These are phyloP conservation scores for Cerceris ruficornis DNA, from an alignment of 2,888 invertebrate species.

Conservation along the genomic window DNA sequence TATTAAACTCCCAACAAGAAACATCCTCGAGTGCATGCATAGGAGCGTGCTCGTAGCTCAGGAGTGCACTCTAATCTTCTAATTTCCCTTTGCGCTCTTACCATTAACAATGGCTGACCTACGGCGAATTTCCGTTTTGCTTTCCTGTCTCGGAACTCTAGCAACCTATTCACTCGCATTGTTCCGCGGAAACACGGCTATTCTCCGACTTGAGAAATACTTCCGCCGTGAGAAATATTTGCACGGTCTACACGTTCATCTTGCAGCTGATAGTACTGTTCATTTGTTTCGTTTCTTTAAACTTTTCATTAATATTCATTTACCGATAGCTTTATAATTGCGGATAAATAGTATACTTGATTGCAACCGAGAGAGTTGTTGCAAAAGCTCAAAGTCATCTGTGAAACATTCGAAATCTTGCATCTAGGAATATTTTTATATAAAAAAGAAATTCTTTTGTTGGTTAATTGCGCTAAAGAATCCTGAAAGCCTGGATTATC, in stretches of 20 bases:
- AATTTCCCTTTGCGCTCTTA: conserved; percentile 24
- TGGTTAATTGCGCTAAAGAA: too few species aligned
- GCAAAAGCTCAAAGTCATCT: too few species aligned
- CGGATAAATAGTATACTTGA: too few species aligned
- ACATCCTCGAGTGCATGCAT: conserved; percentile 4
- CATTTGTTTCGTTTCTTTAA: too few species aligned
- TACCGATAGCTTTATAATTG: too few species aligned
- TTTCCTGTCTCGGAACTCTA: conserved; percentile 18
- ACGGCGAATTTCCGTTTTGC: conserved; percentile 33
- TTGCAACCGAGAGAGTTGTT: too few species aligned
- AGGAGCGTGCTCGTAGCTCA: background rate
- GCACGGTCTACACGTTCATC: too few species aligned
- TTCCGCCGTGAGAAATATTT: background rate
- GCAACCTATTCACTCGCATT: background rate
- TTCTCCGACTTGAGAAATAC: background rate
- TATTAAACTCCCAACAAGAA: conserved; percentile 38
- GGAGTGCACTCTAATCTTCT: conserved; percentile 42
- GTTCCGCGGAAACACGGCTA: background rate
- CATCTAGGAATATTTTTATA: too few species aligned
- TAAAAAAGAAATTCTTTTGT: too few species aligned
- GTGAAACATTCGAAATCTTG: too few species aligned
- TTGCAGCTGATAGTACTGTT: too few species aligned
- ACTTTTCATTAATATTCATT: too few species aligned
- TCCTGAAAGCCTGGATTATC: background rate
- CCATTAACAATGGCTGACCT: conserved; percentile 41